Evolutionary conservation across 2,797 vertebrate species (phyloP).

Genomic region (Liparis tanakae): DNA sequence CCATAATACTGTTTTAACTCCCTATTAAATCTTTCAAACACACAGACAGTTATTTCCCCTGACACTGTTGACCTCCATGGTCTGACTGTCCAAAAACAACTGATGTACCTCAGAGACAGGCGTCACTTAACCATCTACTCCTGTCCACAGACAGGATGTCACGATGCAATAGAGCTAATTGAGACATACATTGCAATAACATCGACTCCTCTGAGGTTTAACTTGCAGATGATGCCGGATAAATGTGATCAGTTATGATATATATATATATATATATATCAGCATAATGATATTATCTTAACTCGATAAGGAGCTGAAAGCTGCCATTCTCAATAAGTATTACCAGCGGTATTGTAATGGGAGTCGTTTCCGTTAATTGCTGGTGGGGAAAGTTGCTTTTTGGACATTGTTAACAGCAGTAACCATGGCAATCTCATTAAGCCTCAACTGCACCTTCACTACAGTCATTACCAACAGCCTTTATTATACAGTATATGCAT

Average conservation of each 20-base stretch:
- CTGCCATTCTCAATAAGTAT: constrained; percentile 16
- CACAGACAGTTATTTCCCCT: constrained; percentile 11
- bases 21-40: constrained; percentile 20
- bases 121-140: constrained; percentile 32
- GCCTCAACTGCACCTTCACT: background rate
- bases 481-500: background rate
- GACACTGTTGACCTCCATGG: constrained; percentile 23
- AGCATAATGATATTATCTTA: constrained; percentile 36
- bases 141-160: constrained; percentile 10
- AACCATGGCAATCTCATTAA: constrained; percentile 36
- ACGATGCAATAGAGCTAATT: constrained; percentile 43
- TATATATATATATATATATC: no score
- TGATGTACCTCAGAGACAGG: background rate
- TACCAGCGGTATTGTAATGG: constrained; percentile 33
- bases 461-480: no score
- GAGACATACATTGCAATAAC: constrained; percentile 17
- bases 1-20: constrained; percentile 8
- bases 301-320: constrained; percentile 27
- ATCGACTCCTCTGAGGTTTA: constrained; percentile 24
- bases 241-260: constrained; percentile 20
- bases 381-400: constrained; percentile 13
- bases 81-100: constrained; percentile 1
- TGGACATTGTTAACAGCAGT: constrained; percentile 34
- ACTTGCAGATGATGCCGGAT: constrained; percentile 37
- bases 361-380: background rate